Percentiles rank a stretch among this genome's conserved stretches.
These are phyloP conservation scores for Cabera pusaria DNA, from an alignment of 2,888 invertebrate species.

Conservation along the genomic window DNA sequence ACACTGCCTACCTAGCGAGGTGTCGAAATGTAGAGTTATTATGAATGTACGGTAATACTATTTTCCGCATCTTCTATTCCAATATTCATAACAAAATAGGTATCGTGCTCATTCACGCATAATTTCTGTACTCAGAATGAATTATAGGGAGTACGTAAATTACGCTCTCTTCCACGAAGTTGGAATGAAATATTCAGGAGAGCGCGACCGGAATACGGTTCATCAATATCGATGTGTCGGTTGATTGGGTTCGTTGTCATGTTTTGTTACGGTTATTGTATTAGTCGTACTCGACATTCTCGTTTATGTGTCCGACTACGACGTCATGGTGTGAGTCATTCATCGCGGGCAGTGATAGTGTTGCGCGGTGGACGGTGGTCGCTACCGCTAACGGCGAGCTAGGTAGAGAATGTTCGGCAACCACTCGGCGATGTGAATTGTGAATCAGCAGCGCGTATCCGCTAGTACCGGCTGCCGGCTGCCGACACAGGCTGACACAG, in stretches of 20 bases:
- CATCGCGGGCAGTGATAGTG: constrained; percentile 41
- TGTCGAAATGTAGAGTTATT: not conserved
- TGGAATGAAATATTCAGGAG: constrained; percentile 30
- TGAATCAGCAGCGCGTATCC: constrained; percentile 47
- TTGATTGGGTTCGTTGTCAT: constrained; percentile 29
- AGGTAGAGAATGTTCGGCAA: constrained; percentile 57
- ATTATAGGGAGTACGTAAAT: constrained; percentile 7
- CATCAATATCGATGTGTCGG: constrained; percentile 12
- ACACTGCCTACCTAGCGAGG: not conserved
- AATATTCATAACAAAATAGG: constrained; percentile 7
- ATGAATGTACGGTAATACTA: no score
- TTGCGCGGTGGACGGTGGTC: constrained; percentile 42
- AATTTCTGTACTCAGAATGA: constrained; percentile 14
- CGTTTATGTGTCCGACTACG: constrained; percentile 37
- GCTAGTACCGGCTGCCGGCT: constrained; percentile 46
- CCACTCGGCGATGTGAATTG: constrained; percentile 50
- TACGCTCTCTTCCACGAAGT: constrained; percentile 7
- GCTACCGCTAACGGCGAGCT: no score
- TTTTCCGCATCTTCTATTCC: constrained; percentile 6
- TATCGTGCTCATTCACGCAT: constrained; percentile 10
- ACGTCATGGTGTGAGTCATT: constrained; percentile 58
- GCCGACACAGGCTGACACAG: no score
- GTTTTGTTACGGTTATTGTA: constrained; percentile 22
- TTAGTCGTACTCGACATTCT: constrained; percentile 9
- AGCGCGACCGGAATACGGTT: constrained; percentile 16